phyloP scores from a whole-genome alignment of 2,888 invertebrate species.

The Myathropa florea region DNA sequence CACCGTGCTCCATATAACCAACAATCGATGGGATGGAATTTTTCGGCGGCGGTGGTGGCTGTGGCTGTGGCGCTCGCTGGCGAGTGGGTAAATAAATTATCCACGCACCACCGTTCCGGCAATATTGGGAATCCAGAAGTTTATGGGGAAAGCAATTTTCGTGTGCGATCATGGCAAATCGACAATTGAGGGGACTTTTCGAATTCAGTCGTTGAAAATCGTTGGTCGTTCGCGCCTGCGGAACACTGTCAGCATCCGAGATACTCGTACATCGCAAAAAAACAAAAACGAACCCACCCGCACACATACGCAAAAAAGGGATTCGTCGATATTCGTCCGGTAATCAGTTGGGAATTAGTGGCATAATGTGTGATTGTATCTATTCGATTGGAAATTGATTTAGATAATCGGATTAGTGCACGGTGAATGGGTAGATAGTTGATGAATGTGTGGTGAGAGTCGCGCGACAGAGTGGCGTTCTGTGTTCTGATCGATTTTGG shows the following conservation, averaged over 20 bases:
- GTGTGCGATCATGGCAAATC: constrained; percentile 46
- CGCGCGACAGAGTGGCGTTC: neutral
- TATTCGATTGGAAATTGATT: constrained; percentile 27
- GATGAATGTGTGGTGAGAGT: neutral
- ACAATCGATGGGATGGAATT: too few species aligned
- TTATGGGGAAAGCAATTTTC: constrained; percentile 27
- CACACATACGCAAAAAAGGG: neutral
- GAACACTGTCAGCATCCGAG: neutral
- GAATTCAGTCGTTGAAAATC: constrained; percentile 46
- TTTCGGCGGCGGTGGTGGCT: neutral
- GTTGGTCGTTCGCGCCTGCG: constrained; percentile 56
- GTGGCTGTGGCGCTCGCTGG: constrained; percentile 26
- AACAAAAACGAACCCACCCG: neutral
- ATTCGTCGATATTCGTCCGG: constrained; percentile 10
- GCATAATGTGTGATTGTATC: neutral
- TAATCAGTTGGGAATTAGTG: constrained; percentile 19
- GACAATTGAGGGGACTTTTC: constrained; percentile 38
- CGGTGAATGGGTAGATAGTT: neutral
- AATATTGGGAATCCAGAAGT: constrained; percentile 43
- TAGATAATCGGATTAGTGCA: constrained; percentile 29
- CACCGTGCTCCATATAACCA: neutral
- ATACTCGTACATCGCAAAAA: neutral
- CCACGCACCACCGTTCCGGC: constrained; percentile 42
- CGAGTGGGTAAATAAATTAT: constrained; percentile 64
- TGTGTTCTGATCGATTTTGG: neutral